phyloP scores from a whole-genome alignment of 2,113 vertebrate genomes.

The Mormoops blainvillei region DNA sequence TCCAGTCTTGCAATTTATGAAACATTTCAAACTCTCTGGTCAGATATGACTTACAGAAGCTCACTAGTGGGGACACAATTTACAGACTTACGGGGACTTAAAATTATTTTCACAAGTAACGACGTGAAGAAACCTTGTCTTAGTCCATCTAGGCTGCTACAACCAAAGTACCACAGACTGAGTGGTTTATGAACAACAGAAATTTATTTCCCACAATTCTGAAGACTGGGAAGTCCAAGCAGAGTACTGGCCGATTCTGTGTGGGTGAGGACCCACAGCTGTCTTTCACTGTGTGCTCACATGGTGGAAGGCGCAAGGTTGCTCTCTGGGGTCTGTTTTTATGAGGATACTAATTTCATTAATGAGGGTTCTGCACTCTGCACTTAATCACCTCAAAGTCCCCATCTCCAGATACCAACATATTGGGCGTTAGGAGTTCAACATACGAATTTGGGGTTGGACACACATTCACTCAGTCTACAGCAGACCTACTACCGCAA shows the following conservation, averaged over 20 bases:
- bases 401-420: too few relatives aligned
- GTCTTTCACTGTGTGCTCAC: background rate
- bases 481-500: background rate
- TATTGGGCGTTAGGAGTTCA: background rate
- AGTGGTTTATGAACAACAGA: background rate
- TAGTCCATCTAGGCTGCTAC: too few relatives aligned
- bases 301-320: background rate
- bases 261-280: background rate
- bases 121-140: background rate
- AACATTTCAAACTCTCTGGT: background rate
- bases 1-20: background rate
- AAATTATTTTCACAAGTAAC: slow-evolving; percentile 21
- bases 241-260: background rate
- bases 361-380: background rate
- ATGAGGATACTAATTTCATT: background rate
- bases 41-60: background rate
- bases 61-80: background rate
- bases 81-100: background rate
- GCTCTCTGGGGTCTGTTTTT: background rate
- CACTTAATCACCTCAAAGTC: background rate
- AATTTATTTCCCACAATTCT: background rate
- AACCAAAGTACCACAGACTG: too few relatives aligned
- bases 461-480: background rate
- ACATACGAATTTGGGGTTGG: background rate
- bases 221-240: background rate